These are phyloP conservation scores for Anomalospiza imberbis DNA, from an alignment of 2,797 vertebrate genomes.

Conservation along the genomic window DNA sequence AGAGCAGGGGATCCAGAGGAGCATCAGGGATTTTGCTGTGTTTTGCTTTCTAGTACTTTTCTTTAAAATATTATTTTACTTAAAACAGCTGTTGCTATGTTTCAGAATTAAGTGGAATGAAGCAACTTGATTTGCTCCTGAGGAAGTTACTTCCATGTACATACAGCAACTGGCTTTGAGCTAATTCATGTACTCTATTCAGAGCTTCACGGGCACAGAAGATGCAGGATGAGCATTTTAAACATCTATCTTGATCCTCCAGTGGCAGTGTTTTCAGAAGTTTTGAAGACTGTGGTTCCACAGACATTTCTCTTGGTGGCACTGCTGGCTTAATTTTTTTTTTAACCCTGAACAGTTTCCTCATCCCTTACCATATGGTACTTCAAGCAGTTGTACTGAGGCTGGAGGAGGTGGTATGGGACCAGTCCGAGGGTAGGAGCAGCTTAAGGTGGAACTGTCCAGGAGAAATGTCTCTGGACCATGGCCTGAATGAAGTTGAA, in stretches of 20 bases:
- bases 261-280: not conserved
- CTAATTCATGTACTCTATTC: not conserved
- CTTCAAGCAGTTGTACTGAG: not conserved
- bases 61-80: not conserved
- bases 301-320: constrained; percentile 63
- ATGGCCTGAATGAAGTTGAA: not conserved
- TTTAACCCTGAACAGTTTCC: constrained; percentile 44
- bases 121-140: not conserved
- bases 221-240: not conserved
- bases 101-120: not conserved
- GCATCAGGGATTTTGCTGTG: not conserved
- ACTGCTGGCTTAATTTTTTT: constrained; percentile 63
- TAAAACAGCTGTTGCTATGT: not conserved
- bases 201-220: not conserved
- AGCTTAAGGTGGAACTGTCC: not conserved
- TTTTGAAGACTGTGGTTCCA: constrained; percentile 57
- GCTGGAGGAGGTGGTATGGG: not conserved
- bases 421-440: not conserved
- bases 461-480: not conserved
- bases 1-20: not conserved
- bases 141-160: not conserved
- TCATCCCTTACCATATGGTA: not conserved
- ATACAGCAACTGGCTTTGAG: not conserved
- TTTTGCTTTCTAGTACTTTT: not conserved
- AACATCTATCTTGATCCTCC: not conserved